Base-by-base conservation (phyloP, 2,888 invertebrate genomes). In the Rotaria sp. region DNA sequence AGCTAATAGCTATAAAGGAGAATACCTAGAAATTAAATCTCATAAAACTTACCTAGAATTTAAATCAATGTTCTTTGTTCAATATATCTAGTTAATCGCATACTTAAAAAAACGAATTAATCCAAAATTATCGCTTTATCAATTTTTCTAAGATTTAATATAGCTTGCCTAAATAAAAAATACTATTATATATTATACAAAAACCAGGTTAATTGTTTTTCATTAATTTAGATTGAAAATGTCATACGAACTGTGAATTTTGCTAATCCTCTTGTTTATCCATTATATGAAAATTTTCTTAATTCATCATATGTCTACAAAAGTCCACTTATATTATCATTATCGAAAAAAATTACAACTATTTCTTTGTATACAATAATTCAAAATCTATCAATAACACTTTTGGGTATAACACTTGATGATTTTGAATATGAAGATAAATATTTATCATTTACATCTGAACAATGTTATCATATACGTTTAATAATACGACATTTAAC, bases 271-370 rank as follows among this genome's bases (percentile, higher is more conserved):
- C 15, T 45, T 45, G 38, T 80, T 3, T 80, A 80, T 80, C 11
- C 45, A 45, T 80, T 80, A 45, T 80, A 80, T 45, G 80, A 41
- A 41, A 80, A 80, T 80, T 80, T 80, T 80, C 45, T 80, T 5
- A 80, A 45, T 45, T 45, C 45, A n/a, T 45, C 80, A 10, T 80
- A 45, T 45, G 41, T 80, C n/a, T 80, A 80, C 13, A 80, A 80
- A 80, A 10, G 45, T 26, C 80, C 80, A 80, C 21, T 80, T 45
- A 45, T 45, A 45, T 45, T 80, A 26, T 26, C 45, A 45, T 26
- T 11, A 80, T 15, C 45, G n/a, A 45, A 45, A 41, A 45, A 10
- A 26, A 11, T 26, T 13, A 80, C 11, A 45, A n/a, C 45, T n/a
- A 13, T n/a, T 26, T 80, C 80, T 4, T 45, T 80, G 45, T 80